These are phyloP conservation scores for Mungos mungo DNA, from an alignment of 2,113 vertebrate genomes.

Conservation along the genomic window DNA sequence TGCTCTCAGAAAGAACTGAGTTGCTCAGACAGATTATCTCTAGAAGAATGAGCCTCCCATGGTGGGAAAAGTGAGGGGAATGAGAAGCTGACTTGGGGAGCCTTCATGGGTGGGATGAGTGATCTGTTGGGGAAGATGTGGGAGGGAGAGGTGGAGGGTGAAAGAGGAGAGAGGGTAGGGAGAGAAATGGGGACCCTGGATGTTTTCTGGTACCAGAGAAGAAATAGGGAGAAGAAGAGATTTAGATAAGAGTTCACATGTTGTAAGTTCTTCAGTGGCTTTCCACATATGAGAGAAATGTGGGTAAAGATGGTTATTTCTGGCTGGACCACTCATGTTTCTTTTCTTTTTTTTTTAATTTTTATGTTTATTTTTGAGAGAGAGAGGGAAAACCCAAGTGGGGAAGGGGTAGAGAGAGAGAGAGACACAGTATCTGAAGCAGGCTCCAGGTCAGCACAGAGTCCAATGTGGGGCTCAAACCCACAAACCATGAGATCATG, in stretches of 20 bases:
- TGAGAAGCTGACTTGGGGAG: background rate
- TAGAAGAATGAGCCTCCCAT: background rate
- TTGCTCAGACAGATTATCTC: background rate
- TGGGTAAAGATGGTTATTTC: background rate
- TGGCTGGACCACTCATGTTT: background rate
- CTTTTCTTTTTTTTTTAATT: background rate
- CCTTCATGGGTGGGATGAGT: background rate
- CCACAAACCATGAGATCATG: too few species aligned
- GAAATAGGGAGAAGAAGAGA: background rate
- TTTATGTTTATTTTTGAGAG: too few species aligned
- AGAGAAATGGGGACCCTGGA: background rate
- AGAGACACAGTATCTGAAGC: too few species aligned
- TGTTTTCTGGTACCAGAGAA: background rate
- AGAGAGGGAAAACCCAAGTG: too few species aligned
- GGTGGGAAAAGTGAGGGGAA: background rate
- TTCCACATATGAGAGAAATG: background rate
- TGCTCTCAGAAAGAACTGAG: background rate
- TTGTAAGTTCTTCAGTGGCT: background rate
- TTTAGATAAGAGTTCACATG: background rate
- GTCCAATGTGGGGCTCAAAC: too few species aligned
- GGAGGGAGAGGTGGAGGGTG: rapidly evolving
- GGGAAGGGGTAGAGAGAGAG: too few species aligned
- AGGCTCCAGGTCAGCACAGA: too few species aligned
- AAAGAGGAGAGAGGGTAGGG: background rate
- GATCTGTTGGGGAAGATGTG: background rate